Evolutionary conservation across 2,797 vertebrate genomes (phyloP), one percentile per base, ranked within the genome.

Genomic region (Crocidura indochinensis): DNA sequence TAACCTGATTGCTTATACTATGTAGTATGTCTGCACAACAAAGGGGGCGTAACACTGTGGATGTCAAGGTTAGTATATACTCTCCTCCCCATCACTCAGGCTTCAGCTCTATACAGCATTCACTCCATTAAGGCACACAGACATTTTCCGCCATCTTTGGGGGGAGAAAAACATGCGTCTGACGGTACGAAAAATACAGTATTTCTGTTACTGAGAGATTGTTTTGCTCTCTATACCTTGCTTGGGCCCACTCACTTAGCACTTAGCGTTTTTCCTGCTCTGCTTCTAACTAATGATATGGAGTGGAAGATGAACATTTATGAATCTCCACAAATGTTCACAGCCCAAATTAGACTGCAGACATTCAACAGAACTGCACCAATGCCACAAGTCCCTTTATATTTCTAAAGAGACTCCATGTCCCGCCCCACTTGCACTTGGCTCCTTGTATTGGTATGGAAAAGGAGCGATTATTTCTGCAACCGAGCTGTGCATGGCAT

Each of bases 401-500:
- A 72, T 88, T 86, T 94, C 51, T 72, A 64, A 72, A 84, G 85
- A 56, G 1, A 49, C 24, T 88, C 38, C 26, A 27, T 24, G 14
- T 10, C 10, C 38, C 3, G 22, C 17, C 8, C 31, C 1, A 67
- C 51, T 31, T 46, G 10, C 29, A 65, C 67, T 78, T 9, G 19
- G 78, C 11, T 77, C 60, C 78, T 44, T 76, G 74, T 15, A 14
- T 60, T 72, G 53, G 44, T 26, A 12, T 19, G 19, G 51, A 76
- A 51, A 44, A n/a, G n/a, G 38, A 68, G 20, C 53, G n/a, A 27
- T 67, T 20, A 80, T 29, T 73, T 56, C 86, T 84, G 81, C 8
- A 91, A 53, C 0, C 22, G 46, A 87, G 29, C 56, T 79, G 11
- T 27, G 51, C 31, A 20, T 81, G 53, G 31, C 67, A 88, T 93